A percentile compares a stretch with the other conserved stretches of the same genome.
Conservation (phyloP, 2,888 invertebrate genomes). For the Frankliniella intonsa region DNA sequence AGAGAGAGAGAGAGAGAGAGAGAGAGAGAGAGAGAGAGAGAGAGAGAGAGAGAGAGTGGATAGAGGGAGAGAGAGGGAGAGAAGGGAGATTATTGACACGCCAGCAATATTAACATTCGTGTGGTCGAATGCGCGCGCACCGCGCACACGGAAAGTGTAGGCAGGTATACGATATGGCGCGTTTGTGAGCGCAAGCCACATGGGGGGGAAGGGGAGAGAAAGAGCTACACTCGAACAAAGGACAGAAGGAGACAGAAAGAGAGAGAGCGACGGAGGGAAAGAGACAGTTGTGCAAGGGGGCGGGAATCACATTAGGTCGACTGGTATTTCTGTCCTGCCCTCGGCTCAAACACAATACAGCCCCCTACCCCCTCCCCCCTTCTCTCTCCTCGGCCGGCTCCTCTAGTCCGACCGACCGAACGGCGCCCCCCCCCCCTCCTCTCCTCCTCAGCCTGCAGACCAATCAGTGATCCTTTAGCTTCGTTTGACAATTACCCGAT, state of each 20-base stretch:
- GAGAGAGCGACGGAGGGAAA: neutral
- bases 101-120: too few species aligned
- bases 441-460: neutral
- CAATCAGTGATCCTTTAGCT: too few species aligned
- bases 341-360: neutral
- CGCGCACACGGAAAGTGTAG: neutral
- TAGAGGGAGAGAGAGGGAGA: too few species aligned
- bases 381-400: neutral
- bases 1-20: too few species aligned
- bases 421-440: neutral
- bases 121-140: too few species aligned
- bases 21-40: too few species aligned
- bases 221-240: neutral
- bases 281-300: neutral
- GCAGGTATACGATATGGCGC: neutral
- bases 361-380: neutral
- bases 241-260: neutral
- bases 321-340: conserved; percentile 1
- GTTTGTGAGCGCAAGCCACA: neutral
- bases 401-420: neutral
- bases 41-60: too few species aligned
- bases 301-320: neutral
- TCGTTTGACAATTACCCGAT: too few species aligned
- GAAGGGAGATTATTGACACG: too few species aligned
- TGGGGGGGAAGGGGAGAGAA: neutral